phyloP scores from a whole-genome alignment of 2,888 invertebrate species.

The Reticulitermes lucifugus region DNA sequence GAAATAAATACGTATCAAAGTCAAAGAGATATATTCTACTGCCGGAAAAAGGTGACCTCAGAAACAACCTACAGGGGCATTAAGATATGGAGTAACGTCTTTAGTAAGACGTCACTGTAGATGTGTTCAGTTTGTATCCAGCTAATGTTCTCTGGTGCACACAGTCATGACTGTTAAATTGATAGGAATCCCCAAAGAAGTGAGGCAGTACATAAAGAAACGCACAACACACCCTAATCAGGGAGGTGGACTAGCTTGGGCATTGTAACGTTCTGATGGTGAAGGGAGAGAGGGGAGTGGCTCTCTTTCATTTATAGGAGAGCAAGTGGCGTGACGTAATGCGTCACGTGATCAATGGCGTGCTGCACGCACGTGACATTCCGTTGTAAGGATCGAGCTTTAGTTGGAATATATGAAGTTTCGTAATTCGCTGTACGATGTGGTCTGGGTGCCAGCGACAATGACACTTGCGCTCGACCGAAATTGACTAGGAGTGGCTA shows the following conservation, averaged over 20 bases:
- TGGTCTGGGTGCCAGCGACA: no score
- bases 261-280: neutral
- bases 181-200: neutral
- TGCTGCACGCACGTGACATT: conserved; percentile 3
- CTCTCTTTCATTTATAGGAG: neutral
- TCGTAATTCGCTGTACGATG: no score
- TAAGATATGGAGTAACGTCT: neutral
- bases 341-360: neutral
- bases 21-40: no score
- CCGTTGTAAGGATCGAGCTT: neutral
- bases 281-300: neutral
- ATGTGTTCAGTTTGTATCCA: neutral
- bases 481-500: no score
- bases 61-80: no score
- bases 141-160: neutral
- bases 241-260: neutral
- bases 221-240: neutral
- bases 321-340: neutral
- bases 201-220: neutral
- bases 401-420: no score
- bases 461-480: no score
- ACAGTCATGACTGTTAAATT: neutral
- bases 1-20: no score
- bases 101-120: conserved; percentile 2
- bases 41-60: no score